phyloP scores from a whole-genome alignment of 2,113 vertebrate genomes.

The Genyomyrus donnyi region DNA sequence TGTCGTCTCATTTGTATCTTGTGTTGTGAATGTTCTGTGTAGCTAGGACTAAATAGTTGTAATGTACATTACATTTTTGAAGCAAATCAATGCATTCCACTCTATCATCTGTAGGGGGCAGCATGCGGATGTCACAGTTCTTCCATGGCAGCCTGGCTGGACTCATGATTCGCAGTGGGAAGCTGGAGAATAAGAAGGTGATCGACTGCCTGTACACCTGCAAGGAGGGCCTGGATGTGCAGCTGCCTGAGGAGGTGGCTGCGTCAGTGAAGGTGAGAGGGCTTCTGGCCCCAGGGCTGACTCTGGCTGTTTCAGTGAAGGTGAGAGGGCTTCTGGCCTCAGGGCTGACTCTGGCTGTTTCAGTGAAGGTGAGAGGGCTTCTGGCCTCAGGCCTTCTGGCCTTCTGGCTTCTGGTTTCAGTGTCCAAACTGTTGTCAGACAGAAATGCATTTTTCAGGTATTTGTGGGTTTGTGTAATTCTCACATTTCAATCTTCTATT shows the following conservation, averaged over 20 bases:
- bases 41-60: not conserved
- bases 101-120: conserved; percentile 62
- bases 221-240: conserved; percentile 90
- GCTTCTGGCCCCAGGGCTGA: not conserved
- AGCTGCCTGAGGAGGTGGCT: conserved; percentile 67
- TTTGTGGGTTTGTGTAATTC: not conserved
- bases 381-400: too few species aligned
- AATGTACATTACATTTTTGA: not conserved
- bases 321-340: conserved; percentile 47
- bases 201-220: conserved; percentile 97
- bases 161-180: conserved; percentile 84
- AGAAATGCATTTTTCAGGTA: not conserved
- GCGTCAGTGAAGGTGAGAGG: conserved; percentile 76
- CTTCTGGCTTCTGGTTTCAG: conserved; percentile 43
- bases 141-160: conserved; percentile 89
- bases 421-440: conserved; percentile 31
- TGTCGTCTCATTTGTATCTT: not conserved
- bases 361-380: conserved; percentile 71
- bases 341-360: conserved; percentile 44
- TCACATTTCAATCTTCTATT: not conserved
- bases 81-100: not conserved
- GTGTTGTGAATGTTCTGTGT: not conserved
- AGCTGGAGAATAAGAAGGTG: conserved; percentile 89
- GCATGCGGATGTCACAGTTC: conserved; percentile 82
- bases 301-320: conserved; percentile 69